Percentiles rank a stretch among this genome's conserved stretches.
Conservation (phyloP, 1,140 invertebrate genomes). For the Druon quercuslanigerum region DNA sequence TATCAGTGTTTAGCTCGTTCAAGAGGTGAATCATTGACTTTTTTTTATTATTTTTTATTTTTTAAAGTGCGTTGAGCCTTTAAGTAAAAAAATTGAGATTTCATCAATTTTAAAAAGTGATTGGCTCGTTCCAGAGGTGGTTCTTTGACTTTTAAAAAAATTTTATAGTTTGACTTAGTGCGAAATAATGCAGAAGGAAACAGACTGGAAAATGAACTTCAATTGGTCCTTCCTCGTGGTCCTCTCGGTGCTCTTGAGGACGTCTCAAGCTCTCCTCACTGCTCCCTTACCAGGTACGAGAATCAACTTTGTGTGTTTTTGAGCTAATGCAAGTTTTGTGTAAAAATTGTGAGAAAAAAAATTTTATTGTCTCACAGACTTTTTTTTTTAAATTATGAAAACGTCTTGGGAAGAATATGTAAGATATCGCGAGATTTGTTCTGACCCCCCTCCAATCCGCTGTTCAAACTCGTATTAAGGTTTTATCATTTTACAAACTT, state of each 20-base stretch:
- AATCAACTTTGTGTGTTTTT: not conserved
- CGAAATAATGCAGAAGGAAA: not conserved
- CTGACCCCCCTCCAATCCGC: no score
- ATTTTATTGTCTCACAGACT: not conserved
- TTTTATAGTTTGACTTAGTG: not conserved
- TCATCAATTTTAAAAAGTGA: not conserved
- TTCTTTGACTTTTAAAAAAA: not conserved
- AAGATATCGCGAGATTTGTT: no score
- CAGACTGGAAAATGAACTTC: slow-evolving; percentile 50
- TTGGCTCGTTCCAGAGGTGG: not conserved
- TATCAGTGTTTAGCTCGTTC: not conserved
- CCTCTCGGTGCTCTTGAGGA: slow-evolving; percentile 50
- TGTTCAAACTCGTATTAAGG: no score
- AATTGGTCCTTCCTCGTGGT: slow-evolving; percentile 53
- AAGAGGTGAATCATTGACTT: not conserved
- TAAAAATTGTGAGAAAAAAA: not conserved
- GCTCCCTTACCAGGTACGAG: slow-evolving; percentile 57
- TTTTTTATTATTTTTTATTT: not conserved
- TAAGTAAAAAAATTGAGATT: not conserved
- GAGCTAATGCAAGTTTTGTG: not conserved
- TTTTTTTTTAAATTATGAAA: no score
- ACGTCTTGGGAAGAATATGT: no score
- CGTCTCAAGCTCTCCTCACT: slow-evolving; percentile 53
- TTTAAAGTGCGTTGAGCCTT: not conserved
- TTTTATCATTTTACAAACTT: no score